Evolutionary conservation across 2,888 invertebrate genomes (phyloP).

Genomic region (Sipha maydis): DNA sequence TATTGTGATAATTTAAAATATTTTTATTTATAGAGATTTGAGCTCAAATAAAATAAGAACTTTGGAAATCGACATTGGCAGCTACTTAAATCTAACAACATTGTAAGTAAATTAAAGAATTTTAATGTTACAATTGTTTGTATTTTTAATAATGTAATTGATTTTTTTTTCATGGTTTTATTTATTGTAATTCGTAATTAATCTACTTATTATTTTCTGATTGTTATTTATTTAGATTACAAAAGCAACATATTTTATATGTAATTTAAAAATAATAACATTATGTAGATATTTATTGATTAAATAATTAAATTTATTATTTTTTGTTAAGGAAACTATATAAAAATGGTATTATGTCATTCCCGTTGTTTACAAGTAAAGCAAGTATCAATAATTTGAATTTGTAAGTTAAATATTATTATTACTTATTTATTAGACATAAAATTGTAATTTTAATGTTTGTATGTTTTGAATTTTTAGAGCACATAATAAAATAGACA

Average conservation of each 20-base stretch:
- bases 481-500: slow-evolving; percentile 70
- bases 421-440: not conserved
- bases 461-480: slow-evolving; percentile 66
- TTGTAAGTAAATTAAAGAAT: slow-evolving; percentile 36
- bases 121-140: too few species aligned
- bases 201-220: too few species aligned
- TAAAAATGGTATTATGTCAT: slow-evolving; percentile 71
- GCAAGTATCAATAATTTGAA: slow-evolving; percentile 69
- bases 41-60: slow-evolving; percentile 69
- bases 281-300: slow-evolving; percentile 67
- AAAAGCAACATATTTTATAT: too few species aligned
- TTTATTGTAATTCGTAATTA: too few species aligned
- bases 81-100: slow-evolving; percentile 69
- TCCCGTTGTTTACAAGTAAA: slow-evolving; percentile 69
- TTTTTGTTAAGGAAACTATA: slow-evolving; percentile 70
- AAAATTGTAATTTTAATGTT: not conserved
- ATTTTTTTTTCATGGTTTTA: too few species aligned
- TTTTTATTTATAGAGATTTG: slow-evolving; percentile 70
- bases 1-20: not conserved
- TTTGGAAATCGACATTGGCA: slow-evolving; percentile 66
- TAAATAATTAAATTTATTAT: slow-evolving; percentile 70
- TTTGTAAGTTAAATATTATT: slow-evolving; percentile 68
- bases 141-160: too few species aligned
- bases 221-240: too few species aligned
- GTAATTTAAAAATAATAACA: not conserved